Evolutionary conservation across 2,113 vertebrate species (phyloP).

Genomic region (Monarcha castaneiventris): DNA sequence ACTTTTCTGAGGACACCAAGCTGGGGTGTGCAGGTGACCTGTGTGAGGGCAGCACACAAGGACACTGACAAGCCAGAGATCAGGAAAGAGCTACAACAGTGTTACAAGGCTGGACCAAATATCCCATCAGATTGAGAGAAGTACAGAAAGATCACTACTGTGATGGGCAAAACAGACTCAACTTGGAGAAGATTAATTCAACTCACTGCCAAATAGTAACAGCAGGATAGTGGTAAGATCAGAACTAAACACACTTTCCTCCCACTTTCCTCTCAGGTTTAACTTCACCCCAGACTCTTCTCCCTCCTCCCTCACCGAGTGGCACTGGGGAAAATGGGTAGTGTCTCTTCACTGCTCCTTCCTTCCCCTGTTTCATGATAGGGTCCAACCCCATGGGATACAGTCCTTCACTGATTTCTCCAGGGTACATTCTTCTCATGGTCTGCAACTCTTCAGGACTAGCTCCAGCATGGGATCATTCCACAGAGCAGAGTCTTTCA

Average conservation of each 20-base stretch:
- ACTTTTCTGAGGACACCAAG: not conserved
- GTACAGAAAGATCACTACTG: not conserved
- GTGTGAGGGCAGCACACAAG: not conserved
- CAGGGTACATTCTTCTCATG: fast-evolving
- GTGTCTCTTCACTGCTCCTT: not conserved
- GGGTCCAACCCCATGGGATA: not conserved
- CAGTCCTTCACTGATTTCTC: not conserved
- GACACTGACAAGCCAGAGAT: not conserved
- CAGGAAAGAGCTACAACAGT: not conserved
- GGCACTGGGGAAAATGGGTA: not conserved
- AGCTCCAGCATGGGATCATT: not conserved
- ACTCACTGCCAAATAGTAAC: not conserved
- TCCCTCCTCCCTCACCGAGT: fast-evolving
- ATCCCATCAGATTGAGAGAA: not conserved
- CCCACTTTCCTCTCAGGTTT: not conserved
- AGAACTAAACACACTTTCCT: not conserved
- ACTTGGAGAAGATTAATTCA: not conserved
- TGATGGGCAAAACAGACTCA: not conserved
- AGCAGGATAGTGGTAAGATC: not conserved
- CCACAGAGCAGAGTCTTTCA: not conserved
- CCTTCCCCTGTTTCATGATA: not conserved
- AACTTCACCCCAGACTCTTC: not conserved
- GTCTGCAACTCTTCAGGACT: not conserved
- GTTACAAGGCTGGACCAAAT: not conserved
- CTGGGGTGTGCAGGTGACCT: not conserved